These are phyloP conservation scores for Chrysochloris asiatica DNA, from an alignment of 2,113 vertebrate genomes.

Conservation along the genomic window DNA sequence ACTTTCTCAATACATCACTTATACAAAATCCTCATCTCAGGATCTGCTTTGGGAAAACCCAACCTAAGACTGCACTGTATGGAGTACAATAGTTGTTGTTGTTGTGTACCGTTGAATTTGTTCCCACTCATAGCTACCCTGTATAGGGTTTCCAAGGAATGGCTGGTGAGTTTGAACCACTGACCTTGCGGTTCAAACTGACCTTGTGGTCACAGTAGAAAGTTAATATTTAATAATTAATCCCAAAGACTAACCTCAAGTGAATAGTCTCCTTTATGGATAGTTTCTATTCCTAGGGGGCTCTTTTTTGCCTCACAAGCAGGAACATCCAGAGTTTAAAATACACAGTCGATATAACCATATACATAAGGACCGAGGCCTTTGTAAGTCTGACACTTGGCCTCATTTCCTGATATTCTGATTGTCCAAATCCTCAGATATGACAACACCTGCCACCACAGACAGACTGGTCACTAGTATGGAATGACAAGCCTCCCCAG, in stretches of 20 bases:
- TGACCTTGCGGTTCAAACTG: too few species aligned
- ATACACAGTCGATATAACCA: background rate
- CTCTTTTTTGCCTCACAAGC: background rate
- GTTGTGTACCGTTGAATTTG: too few species aligned
- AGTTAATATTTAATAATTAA: too few species aligned
- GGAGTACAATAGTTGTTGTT: background rate
- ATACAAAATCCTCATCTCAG: background rate
- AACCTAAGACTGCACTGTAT: background rate
- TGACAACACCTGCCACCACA: background rate
- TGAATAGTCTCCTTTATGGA: background rate
- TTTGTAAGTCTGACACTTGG: background rate
- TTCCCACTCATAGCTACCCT: too few species aligned
- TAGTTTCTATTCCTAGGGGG: background rate
- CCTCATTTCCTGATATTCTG: background rate
- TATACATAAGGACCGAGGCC: background rate
- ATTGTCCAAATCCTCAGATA: background rate
- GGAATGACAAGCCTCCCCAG: background rate
- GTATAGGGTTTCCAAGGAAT: too few species aligned
- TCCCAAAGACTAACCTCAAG: background rate
- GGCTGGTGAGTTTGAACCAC: too few species aligned
- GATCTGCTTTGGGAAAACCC: background rate
- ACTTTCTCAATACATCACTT: background rate
- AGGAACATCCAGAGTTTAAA: conserved; percentile 4
- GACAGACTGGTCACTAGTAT: background rate
- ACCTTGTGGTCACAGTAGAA: too few species aligned